phyloP scores from a whole-genome alignment of 2,113 vertebrate genomes.

The Columba janthina region DNA sequence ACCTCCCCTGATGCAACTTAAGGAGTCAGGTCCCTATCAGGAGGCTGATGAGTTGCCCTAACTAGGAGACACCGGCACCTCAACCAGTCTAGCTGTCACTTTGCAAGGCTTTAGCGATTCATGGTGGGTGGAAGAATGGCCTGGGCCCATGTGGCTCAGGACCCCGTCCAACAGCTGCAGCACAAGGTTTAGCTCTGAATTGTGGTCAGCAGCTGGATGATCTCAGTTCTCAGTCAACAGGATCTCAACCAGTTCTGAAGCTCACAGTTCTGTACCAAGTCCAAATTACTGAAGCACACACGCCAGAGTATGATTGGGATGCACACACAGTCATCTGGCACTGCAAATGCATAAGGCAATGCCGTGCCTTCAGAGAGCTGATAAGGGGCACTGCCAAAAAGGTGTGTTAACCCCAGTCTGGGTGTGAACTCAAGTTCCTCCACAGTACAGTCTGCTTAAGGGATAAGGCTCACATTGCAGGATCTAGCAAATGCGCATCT shows the following conservation, averaged over 20 bases:
- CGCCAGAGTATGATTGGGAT: background rate
- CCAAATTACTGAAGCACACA: background rate
- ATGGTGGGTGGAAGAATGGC: background rate
- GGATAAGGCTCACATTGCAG: background rate
- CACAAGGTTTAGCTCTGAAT: background rate
- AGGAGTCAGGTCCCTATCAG: background rate
- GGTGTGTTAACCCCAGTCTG: background rate
- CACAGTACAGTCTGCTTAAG: background rate
- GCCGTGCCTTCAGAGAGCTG: background rate
- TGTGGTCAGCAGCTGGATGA: background rate
- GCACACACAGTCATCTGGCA: fast-evolving
- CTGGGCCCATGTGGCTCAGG: background rate
- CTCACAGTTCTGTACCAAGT: background rate
- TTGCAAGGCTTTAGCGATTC: background rate
- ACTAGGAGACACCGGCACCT: background rate
- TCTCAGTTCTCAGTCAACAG: background rate
- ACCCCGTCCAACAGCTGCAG: background rate
- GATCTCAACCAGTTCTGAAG: background rate
- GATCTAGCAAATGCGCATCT: background rate
- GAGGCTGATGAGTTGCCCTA: background rate
- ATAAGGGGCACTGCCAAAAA: background rate
- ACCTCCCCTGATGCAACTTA: too few relatives aligned
- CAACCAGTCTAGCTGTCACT: background rate
- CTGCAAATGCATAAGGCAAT: background rate
- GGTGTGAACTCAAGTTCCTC: background rate